phyloP scores from a whole-genome alignment of 2,888 invertebrate species.

The Laothoe populi region DNA sequence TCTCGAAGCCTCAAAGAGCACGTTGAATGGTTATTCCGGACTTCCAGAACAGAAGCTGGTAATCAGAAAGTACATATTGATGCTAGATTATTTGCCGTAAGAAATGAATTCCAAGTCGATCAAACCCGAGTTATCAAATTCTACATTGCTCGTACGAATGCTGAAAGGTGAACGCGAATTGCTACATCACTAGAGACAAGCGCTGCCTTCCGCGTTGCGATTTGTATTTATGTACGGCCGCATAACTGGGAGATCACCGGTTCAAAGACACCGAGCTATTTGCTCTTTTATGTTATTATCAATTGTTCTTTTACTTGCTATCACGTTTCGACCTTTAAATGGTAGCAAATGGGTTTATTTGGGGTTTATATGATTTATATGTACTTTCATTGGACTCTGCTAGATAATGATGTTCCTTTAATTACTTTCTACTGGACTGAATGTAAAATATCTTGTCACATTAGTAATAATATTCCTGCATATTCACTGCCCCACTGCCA shows the following conservation, averaged over 20 bases:
- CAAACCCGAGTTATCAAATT: neutral
- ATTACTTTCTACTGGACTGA: too few relatives aligned
- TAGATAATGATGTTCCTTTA: too few relatives aligned
- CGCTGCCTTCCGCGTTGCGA: conserved; percentile 31
- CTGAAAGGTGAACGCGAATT: neutral
- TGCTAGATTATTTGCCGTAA: too few relatives aligned
- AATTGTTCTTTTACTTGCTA: conserved; percentile 5
- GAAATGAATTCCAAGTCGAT: neutral
- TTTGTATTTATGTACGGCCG: conserved; percentile 57
- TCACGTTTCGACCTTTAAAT: conserved; percentile 7
- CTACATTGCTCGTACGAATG: neutral
- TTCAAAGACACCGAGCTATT: conserved; percentile 35
- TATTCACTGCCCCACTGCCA: too few relatives aligned
- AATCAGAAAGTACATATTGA: too few relatives aligned
- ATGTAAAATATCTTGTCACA: too few relatives aligned
- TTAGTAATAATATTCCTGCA: too few relatives aligned
- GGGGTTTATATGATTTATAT: neutral
- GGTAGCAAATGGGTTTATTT: neutral
- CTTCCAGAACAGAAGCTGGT: too few relatives aligned
- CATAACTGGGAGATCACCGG: conserved; percentile 61
- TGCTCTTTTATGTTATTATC: conserved; percentile 15
- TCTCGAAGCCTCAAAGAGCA: too few relatives aligned
- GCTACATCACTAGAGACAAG: conserved; percentile 18
- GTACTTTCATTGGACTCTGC: neutral
- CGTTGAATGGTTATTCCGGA: too few relatives aligned